Conservation (phyloP, 2,888 invertebrate species). For the Hylaea fasciaria region DNA sequence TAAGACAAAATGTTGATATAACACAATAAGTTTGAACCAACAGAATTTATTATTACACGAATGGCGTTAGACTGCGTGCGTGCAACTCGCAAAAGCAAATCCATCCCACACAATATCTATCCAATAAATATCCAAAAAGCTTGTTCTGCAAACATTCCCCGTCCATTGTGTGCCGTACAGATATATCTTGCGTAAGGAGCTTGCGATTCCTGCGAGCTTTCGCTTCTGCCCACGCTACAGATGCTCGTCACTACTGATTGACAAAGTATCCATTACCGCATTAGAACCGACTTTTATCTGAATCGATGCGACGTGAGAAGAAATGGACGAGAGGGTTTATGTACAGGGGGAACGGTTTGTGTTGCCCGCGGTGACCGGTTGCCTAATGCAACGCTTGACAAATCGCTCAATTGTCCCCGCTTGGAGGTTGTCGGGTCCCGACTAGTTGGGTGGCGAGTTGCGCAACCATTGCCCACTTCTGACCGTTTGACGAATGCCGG, state of each 20-base stretch:
- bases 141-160: slow-evolving; percentile 79
- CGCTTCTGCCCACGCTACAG: slow-evolving; percentile 70
- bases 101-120: slow-evolving; percentile 82
- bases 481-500: slow-evolving; percentile 76
- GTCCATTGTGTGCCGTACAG: slow-evolving; percentile 79
- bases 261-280: slow-evolving; percentile 74
- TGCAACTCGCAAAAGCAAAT: slow-evolving; percentile 69
- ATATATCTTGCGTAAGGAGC: slow-evolving; percentile 81
- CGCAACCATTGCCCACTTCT: slow-evolving; percentile 65
- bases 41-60: slow-evolving; percentile 52
- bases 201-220: slow-evolving; percentile 71
- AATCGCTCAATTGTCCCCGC: slow-evolving; percentile 82
- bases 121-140: slow-evolving; percentile 84
- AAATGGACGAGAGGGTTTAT: slow-evolving; percentile 57
- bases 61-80: slow-evolving; percentile 59
- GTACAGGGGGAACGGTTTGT: slow-evolving; percentile 56
- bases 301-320: slow-evolving; percentile 62
- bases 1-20: slow-evolving; percentile 22
- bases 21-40: slow-evolving; percentile 41
- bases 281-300: slow-evolving; percentile 59
- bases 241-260: slow-evolving; percentile 68
- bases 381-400: slow-evolving; percentile 78
- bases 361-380: slow-evolving; percentile 69
- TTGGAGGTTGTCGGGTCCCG: slow-evolving; percentile 61
- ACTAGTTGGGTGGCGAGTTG: slow-evolving; percentile 76